These are phyloP conservation scores for Catagonus wagneri DNA, from an alignment of 2,113 vertebrate genomes.

Conservation along the genomic window DNA sequence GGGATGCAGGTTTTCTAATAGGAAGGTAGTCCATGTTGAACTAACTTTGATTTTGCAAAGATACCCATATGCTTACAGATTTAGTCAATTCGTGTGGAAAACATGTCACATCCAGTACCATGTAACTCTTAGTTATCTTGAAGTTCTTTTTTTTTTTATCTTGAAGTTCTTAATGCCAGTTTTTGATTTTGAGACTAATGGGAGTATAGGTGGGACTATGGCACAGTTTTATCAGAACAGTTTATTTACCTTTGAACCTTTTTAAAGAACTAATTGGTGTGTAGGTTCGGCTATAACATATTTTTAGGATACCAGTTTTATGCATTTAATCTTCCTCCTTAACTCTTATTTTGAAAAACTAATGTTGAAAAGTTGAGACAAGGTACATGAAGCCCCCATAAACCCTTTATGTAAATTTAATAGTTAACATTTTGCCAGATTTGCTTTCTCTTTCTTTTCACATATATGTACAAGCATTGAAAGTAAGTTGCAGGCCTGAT, in stretches of 20 bases:
- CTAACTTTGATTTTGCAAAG: constrained; percentile 30
- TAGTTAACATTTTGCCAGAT: constrained; percentile 41
- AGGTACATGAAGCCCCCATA: background rate
- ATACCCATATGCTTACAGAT: background rate
- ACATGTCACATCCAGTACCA: background rate
- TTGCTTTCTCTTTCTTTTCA: background rate
- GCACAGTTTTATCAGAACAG: background rate
- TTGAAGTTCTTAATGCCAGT: background rate
- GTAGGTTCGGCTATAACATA: background rate
- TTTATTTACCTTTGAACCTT: background rate
- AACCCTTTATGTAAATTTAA: constrained; percentile 10
- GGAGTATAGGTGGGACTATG: background rate
- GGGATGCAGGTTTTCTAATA: background rate
- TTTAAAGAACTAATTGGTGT: constrained; percentile 27
- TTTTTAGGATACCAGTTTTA: background rate
- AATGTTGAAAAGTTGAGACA: background rate
- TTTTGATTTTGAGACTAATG: constrained; percentile 3
- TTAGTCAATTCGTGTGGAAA: constrained; percentile 30
- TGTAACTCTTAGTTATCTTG: background rate
- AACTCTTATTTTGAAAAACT: background rate
- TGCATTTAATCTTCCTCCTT: background rate
- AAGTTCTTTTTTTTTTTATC: background rate
- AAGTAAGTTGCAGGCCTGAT: constrained; percentile 7
- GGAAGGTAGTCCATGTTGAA: background rate
- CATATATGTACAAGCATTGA: background rate